Evolutionary conservation across 1,140 invertebrate species (phyloP).

Genomic region (Monomorium pharaonis): DNA sequence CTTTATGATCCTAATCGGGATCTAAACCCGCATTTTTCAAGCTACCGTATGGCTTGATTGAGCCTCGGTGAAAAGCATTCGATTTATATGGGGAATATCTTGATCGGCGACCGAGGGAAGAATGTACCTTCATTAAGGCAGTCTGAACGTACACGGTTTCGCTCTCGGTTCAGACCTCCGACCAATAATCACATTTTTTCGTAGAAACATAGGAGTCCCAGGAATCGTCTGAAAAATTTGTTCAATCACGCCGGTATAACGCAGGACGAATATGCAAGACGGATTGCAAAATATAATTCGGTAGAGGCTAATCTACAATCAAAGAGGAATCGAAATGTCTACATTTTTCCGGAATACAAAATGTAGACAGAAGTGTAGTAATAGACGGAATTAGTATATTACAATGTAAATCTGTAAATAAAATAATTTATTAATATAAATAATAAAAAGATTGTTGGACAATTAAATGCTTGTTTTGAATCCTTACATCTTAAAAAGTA

Average conservation of each 20-base stretch:
- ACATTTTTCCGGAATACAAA: not conserved
- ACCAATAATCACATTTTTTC: constrained; percentile 75
- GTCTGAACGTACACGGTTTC: constrained; percentile 72
- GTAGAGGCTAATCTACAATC: not conserved
- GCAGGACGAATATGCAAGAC: constrained; percentile 32
- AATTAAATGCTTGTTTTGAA: not conserved
- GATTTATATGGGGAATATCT: constrained; percentile 74
- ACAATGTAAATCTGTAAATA: not conserved
- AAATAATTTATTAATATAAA: constrained; percentile 1
- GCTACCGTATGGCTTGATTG: constrained; percentile 74
- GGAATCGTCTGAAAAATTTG: constrained; percentile 62
- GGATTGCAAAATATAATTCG: not conserved
- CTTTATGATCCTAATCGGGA: constrained; percentile 68
- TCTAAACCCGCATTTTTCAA: constrained; percentile 67
- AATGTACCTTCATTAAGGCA: constrained; percentile 75
- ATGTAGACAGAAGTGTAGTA: not conserved
- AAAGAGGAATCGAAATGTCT: not conserved
- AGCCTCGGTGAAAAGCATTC: constrained; percentile 74
- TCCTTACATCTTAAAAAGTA: no score
- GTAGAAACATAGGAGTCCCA: constrained; percentile 50
- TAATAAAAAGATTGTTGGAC: not conserved
- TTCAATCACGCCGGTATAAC: constrained; percentile 59
- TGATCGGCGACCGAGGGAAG: constrained; percentile 71
- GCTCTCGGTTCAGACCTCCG: constrained; percentile 67
- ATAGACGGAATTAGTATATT: not conserved